Percentiles rank a stretch among this genome's conserved stretches.
These are phyloP conservation scores for Argynnis bischoffii DNA, from an alignment of 2,888 invertebrate genomes.

Conservation along the genomic window DNA sequence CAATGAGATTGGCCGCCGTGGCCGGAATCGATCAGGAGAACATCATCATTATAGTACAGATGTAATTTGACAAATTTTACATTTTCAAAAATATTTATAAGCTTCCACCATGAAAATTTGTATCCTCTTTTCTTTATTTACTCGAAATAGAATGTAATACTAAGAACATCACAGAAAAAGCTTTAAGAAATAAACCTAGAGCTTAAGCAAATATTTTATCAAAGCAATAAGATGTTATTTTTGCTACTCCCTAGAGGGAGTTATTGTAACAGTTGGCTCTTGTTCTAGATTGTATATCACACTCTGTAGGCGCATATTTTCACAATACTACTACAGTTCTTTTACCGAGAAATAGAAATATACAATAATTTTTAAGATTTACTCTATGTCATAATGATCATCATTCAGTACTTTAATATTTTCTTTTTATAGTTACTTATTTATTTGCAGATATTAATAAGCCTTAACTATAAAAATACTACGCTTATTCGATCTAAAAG, in stretches of 20 bases:
- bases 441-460: too few species aligned
- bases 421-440: too few species aligned
- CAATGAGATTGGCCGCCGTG: too few species aligned
- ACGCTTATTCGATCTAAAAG: too few species aligned
- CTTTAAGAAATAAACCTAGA: constrained; percentile 4
- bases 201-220: constrained; percentile 8
- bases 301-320: constrained; percentile 15
- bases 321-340: constrained; percentile 3
- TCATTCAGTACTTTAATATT: too few species aligned
- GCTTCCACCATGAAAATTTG: background rate
- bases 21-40: too few species aligned
- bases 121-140: background rate
- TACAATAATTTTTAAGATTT: background rate
- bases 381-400: too few species aligned
- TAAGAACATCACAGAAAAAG: constrained; percentile 3
- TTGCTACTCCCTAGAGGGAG: constrained; percentile 13
- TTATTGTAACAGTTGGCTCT: constrained; percentile 6
- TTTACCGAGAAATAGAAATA: background rate
- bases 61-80: too few species aligned
- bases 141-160: background rate
- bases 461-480: too few species aligned
- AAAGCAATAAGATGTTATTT: constrained; percentile 16
- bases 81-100: too few species aligned
- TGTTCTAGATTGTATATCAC: constrained; percentile 12
- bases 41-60: too few species aligned